These are phyloP conservation scores for Latrodectus hesperus DNA, from an alignment of 2,888 invertebrate genomes.

Conservation along the genomic window DNA sequence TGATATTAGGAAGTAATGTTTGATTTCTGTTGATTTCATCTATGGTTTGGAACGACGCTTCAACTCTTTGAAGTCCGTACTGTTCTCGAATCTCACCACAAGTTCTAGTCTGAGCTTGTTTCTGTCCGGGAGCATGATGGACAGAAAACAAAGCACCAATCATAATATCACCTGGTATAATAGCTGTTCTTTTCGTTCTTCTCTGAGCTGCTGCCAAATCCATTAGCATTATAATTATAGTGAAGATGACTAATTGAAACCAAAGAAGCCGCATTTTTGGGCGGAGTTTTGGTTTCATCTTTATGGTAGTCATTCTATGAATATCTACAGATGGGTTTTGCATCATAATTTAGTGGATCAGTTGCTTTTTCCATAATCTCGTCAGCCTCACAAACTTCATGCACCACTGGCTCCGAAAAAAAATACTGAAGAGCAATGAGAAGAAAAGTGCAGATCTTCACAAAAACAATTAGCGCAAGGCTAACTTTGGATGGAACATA, in stretches of 20 bases:
- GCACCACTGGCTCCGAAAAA: not conserved
- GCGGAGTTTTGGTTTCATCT: not conserved
- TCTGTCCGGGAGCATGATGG: conserved; percentile 77
- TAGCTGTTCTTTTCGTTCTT: conserved; percentile 74
- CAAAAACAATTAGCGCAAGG: not conserved
- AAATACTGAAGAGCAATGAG: not conserved
- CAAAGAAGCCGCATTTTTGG: not conserved
- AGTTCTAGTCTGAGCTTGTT: conserved; percentile 75
- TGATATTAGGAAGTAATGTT: conserved; percentile 78
- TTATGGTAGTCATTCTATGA: not conserved
- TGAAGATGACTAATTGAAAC: not conserved
- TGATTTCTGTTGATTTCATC: conserved; percentile 81
- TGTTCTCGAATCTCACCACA: conserved; percentile 83
- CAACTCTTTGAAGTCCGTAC: conserved; percentile 85
- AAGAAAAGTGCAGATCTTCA: not conserved
- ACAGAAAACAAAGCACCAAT: conserved; percentile 79
- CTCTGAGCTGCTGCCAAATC: conserved; percentile 22
- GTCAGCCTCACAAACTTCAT: not conserved
- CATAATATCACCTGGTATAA: conserved; percentile 79
- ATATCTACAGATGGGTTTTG: not conserved
- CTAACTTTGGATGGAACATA: not conserved
- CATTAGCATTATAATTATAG: not conserved
- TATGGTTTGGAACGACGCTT: conserved; percentile 80
- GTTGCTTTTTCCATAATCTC: not conserved
- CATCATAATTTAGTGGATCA: not conserved